Conservation (phyloP, 2,797 vertebrate genomes). For the Carduelis carduelis region DNA sequence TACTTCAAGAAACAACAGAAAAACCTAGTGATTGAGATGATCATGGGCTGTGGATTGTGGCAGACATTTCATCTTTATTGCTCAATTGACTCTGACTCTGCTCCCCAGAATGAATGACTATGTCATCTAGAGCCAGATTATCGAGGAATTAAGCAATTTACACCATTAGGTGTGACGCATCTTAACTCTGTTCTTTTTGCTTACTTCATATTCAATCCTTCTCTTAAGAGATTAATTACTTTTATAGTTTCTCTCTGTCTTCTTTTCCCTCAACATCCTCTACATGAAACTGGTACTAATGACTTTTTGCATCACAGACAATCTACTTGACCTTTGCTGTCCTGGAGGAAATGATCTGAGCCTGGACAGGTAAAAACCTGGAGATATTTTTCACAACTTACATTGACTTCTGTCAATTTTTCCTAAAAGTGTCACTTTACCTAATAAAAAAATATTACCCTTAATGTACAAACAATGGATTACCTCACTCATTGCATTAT, state of each 20-base stretch:
- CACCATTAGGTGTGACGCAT: fast-evolving
- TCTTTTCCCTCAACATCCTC: neutral
- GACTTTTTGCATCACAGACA: neutral
- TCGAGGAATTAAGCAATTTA: neutral
- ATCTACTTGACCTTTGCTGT: neutral
- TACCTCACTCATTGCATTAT: fast-evolving
- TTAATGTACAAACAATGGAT: neutral
- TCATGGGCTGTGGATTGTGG: neutral
- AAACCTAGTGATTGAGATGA: neutral
- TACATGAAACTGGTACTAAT: neutral
- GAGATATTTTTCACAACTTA: neutral
- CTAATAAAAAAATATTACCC: neutral
- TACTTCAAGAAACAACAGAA: neutral
- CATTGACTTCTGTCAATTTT: neutral
- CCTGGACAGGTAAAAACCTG: neutral
- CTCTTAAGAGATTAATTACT: neutral
- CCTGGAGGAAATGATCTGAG: neutral
- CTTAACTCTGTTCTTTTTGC: neutral
- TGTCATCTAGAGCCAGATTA: neutral
- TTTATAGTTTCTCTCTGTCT: neutral
- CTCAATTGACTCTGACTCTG: neutral
- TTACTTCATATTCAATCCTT: neutral
- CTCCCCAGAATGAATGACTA: neutral
- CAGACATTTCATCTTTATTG: neutral
- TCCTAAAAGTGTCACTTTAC: neutral